Base-by-base conservation (phyloP, 2,113 vertebrate species). In the Pluvianellus socialis region DNA sequence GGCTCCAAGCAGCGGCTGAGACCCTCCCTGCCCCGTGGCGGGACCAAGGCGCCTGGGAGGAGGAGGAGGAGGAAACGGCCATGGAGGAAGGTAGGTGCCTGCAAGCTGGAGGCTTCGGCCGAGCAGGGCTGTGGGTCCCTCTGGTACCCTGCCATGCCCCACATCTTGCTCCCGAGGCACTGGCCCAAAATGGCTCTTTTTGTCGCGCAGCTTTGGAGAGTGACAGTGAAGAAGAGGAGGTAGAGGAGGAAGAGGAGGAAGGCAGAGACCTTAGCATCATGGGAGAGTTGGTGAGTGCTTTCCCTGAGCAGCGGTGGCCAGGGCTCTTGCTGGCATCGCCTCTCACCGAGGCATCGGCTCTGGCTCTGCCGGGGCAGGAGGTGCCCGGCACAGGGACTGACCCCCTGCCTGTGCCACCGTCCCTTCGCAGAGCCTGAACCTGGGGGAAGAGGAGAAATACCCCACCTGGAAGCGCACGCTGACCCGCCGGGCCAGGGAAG, bases 381-480 rank as follows among this genome's bases (percentile, higher is more conserved):
- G 59, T 65, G 44, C 28, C 35, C 1, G 1, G 18, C 0, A 1
- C 50, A 40, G 70, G 16, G 22, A 22, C 58, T 88, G 66, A 94
- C 14, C 12, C 66, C 30, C 14, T 23, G 24, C 32, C 70, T 0
- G 0, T 75, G 71, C 12, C 89, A 32, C 79, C 0, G 0, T 52
- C 83, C 40, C 33, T 38, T 70, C 32, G 10, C 45, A 98, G 98
- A 33, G 38, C 89, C 45, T 59, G 76, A 86, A 66, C 23, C 53
- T 90, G 0, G 96, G 97, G 38, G 96, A 97, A 12, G 97, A 98
- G 93, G 95, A 98, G 92, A 99, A 98, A 93, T 84, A 98, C 50
- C 97, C 99, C 71, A 84, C 98, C 6, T 98, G 97, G 98, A 98
- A 94, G 94, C 98, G 94, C 88, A 99, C 99, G 0, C 61, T 99